Evolutionary conservation across 1,140 invertebrate genomes (phyloP).

Genomic region (Euglossa dilemma): DNA sequence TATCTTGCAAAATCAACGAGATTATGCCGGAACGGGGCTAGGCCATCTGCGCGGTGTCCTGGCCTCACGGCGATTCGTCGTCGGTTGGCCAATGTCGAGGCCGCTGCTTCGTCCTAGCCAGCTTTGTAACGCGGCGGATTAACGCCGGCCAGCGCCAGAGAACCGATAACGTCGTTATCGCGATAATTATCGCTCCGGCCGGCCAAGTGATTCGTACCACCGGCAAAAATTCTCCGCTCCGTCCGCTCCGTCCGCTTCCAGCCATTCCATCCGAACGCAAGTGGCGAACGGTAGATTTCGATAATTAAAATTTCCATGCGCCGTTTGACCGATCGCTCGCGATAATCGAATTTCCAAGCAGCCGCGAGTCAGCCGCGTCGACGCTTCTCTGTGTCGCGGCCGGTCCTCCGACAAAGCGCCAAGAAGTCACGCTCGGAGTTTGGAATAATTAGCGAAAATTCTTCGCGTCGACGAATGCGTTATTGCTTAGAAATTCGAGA

Average conservation of each 20-base stretch:
- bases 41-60: conserved; percentile 58
- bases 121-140: conserved; percentile 10
- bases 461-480: too few relatives aligned
- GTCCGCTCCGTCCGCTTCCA: not conserved
- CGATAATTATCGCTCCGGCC: conserved; percentile 13
- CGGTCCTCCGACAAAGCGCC: too few relatives aligned
- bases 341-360: conserved; percentile 39
- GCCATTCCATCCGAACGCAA: not conserved
- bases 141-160: not conserved
- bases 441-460: too few relatives aligned
- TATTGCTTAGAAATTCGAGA: too few relatives aligned
- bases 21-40: conserved; percentile 61
- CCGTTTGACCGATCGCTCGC: conserved; percentile 47
- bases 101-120: not conserved
- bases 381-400: too few relatives aligned
- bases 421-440: too few relatives aligned
- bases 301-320: conserved; percentile 55
- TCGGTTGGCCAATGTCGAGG: not conserved
- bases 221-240: conserved; percentile 14
- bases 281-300: conserved; percentile 14
- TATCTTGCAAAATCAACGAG: conserved; percentile 69
- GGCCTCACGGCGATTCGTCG: conserved; percentile 1
- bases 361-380: conserved; percentile 26
- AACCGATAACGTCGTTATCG: conserved; percentile 20
- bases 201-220: not conserved